Evolutionary conservation across 2,113 vertebrate genomes (phyloP), one percentile per base, ranked within the genome.

Genomic region (Serranochromis macrocephalus): DNA sequence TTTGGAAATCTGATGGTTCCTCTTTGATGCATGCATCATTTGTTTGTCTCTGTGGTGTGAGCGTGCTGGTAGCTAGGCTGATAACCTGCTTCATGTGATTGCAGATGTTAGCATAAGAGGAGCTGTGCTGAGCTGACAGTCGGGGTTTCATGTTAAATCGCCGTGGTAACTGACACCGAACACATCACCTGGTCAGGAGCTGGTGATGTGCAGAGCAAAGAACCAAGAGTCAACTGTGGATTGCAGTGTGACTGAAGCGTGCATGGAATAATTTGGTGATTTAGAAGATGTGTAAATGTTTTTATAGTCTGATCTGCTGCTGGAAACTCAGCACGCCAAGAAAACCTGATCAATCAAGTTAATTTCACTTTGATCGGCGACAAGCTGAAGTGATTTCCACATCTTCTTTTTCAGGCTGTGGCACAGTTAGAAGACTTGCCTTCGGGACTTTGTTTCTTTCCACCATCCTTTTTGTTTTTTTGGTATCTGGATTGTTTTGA

Each of bases 21-120:
- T 19, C 29, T 33, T 10, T 31, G 57, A 33, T 61, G 57, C 8
- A 6, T 33, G 31, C 0, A 63, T 3, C 31, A 12, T 57, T 14
- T 14, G 31, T 5, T 36, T n/a, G 6, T 9, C 0, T 36, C 31
- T 36, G 26, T 0, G 31, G 31, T 66, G 61, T 66, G 6, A 63
- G 29, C 3, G 7, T 5, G 12, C 58, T 19, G 3, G 16, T 19
- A 33, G 58, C 58, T 0, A 17, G 57, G 16, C 29, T 61, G 26
- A 61, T 0, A 6, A 33, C 58, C 26, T 31, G 26, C 57, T 61
- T 61, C 14, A 4, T 61, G 8, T 33, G 26, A 33, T 3, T 33
- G 29, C 29, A 19, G 29, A 7, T 63, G 58, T 63, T 33, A 33
- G 58, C 9, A 63, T 63, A 33, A 63, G 16, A 63, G 58, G 57